Percentiles rank a stretch among this genome's conserved stretches.
phyloP scores from a whole-genome alignment of 2,797 vertebrate species.

The Salmo trutta region DNA sequence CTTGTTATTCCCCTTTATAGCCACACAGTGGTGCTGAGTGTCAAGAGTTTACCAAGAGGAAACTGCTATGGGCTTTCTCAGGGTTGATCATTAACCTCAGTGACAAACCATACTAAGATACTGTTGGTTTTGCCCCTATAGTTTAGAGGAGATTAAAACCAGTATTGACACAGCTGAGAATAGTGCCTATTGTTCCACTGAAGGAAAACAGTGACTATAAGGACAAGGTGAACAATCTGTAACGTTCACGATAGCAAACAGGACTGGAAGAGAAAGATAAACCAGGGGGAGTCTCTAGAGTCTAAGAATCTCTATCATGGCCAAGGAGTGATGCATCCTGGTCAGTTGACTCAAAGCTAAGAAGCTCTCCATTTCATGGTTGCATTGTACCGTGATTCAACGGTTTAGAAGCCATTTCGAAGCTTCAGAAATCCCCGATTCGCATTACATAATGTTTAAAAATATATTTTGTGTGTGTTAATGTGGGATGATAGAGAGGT shows the following conservation, averaged over 20 bases:
- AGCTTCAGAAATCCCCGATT: background rate
- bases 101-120: background rate
- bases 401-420: background rate
- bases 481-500: background rate
- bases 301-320: background rate
- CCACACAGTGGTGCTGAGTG: constrained; percentile 4
- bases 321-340: background rate
- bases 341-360: background rate
- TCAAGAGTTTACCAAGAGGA: background rate
- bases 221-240: background rate
- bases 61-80: constrained; percentile 6
- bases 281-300: background rate
- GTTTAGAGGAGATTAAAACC: background rate
- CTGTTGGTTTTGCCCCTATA: background rate
- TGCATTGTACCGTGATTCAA: background rate
- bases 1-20: background rate
- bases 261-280: background rate
- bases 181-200: background rate
- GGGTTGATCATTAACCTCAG: constrained; percentile 14
- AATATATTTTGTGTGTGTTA: background rate
- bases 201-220: background rate
- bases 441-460: background rate
- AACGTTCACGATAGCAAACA: background rate
- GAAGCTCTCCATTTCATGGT: no score
- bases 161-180: background rate